Evolutionary conservation across 2,113 vertebrate species (phyloP), one percentile per base, ranked within the genome.

Genomic region (Plecotus auritus): DNA sequence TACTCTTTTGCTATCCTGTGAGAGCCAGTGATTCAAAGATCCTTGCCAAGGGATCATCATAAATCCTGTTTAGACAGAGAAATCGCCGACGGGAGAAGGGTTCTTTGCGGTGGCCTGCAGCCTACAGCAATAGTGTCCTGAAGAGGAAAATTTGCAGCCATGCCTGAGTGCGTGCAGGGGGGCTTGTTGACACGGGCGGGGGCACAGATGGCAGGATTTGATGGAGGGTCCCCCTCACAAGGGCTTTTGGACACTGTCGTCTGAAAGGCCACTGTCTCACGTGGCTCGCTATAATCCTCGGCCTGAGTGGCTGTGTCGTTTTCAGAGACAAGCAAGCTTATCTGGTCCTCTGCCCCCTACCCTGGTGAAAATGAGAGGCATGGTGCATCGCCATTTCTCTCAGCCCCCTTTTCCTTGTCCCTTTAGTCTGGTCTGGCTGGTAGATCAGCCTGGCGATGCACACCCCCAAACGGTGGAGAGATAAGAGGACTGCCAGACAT

Each of bases 41-140:
- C 86, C 88, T 93, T 93, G 96, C 96, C 96, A 96, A 92, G 37
- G 82, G 82, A 92, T 93, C 95, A 94, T 70, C 88, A 88, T 96
- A 97, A 97, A 97, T 95, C 97, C 94, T 97, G 85, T 83, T 91
- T 42, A 95, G 96, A 97, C 94, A 96, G 93, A 95, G 85, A 94
- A 97, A 83, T 86, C 95, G 78, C 94, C 92, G 18, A 82, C 66
- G 96, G 86, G 92, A 94, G 85, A 95, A 94, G 90, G 85, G 70
- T 81, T 94, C 94, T 97, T 95, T 95, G 88, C 88, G 86, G 78
- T 49, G 85, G 93, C 78, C 96, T 78, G 88, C 85, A 61, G 96
- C 82, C 88, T 82, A 35, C 13, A 94, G 88, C 82, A 69, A 45
- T 7, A 61, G 73, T 51, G 73, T 88, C 23, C 40, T 54, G 67